Conservation (phyloP, 1,140 invertebrate genomes). For the Metaphire vulgaris region DNA sequence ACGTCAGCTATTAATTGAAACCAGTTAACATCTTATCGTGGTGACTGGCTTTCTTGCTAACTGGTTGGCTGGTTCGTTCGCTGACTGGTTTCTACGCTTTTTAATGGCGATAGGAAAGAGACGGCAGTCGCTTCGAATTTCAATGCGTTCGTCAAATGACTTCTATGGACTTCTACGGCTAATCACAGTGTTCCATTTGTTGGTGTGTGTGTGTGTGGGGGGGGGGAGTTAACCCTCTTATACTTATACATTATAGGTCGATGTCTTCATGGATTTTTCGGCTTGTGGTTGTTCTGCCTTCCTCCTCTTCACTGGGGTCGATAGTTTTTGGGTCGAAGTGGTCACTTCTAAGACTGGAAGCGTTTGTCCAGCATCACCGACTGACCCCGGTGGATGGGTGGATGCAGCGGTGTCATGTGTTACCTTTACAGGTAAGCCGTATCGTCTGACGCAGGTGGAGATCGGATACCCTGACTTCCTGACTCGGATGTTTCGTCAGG, state of each 20-base stretch:
- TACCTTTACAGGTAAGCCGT: conserved; percentile 42
- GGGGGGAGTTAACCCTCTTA: too few species aligned
- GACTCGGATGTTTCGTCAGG: conserved; percentile 43
- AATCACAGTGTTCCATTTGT: too few species aligned
- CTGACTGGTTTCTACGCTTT: too few species aligned
- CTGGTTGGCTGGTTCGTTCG: neutral
- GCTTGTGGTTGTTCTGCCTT: neutral
- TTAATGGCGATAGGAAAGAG: too few species aligned
- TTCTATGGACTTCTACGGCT: too few species aligned
- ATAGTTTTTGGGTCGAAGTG: neutral
- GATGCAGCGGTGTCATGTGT: neutral
- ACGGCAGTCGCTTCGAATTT: too few species aligned
- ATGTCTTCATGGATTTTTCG: too few species aligned
- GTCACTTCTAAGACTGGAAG: neutral
- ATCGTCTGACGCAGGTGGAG: conserved; percentile 37
- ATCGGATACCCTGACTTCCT: conserved; percentile 35
- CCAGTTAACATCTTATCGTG: neutral
- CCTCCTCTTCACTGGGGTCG: neutral
- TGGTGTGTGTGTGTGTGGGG: too few species aligned
- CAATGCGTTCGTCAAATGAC: too few species aligned
- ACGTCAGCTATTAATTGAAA: neutral
- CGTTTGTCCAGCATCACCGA: neutral
- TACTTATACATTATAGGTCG: too few species aligned
- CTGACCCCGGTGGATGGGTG: neutral
- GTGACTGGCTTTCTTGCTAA: neutral